phyloP scores from a whole-genome alignment of 2,888 invertebrate species.

The Helicoverpa assulta region DNA sequence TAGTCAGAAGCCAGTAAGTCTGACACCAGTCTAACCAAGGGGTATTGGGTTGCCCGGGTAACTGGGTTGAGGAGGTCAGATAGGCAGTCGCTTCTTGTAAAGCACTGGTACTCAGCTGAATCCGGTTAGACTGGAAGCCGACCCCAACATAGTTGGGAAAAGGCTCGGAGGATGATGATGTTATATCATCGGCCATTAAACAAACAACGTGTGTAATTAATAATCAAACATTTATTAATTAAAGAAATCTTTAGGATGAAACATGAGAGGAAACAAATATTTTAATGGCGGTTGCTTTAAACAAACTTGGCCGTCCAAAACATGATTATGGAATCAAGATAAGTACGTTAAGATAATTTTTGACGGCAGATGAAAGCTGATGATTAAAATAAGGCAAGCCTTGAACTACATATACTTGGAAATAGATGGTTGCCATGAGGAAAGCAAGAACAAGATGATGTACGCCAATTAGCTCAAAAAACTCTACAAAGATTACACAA shows the following conservation, averaged over 20 bases:
- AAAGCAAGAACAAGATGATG: not conserved
- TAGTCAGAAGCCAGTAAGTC: too few relatives aligned
- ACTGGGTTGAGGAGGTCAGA: too few relatives aligned
- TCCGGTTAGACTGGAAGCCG: too few relatives aligned
- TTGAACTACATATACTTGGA: not conserved
- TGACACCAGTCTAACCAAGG: too few relatives aligned
- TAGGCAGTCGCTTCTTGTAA: too few relatives aligned
- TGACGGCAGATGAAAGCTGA: conserved; percentile 31
- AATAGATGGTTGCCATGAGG: not conserved
- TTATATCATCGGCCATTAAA: conserved; percentile 39
- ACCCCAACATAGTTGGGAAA: too few relatives aligned
- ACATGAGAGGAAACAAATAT: conserved; percentile 12
- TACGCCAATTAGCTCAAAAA: not conserved
- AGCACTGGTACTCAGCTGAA: too few relatives aligned
- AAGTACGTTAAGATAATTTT: conserved; percentile 18
- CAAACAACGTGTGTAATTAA: conserved; percentile 42
- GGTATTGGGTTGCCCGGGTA: too few relatives aligned
- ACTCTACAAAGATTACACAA: not conserved
- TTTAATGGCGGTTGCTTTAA: conserved; percentile 28
- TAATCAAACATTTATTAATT: conserved; percentile 36
- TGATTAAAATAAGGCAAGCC: conserved; percentile 8
- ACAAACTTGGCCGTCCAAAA: conserved; percentile 5
- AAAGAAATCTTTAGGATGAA: conserved; percentile 32
- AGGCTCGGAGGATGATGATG: too few relatives aligned
- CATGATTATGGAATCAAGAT: conserved; percentile 34